Conservation (phyloP, 2,797 vertebrate genomes). For the Pseudomugil gertrudae region DNA sequence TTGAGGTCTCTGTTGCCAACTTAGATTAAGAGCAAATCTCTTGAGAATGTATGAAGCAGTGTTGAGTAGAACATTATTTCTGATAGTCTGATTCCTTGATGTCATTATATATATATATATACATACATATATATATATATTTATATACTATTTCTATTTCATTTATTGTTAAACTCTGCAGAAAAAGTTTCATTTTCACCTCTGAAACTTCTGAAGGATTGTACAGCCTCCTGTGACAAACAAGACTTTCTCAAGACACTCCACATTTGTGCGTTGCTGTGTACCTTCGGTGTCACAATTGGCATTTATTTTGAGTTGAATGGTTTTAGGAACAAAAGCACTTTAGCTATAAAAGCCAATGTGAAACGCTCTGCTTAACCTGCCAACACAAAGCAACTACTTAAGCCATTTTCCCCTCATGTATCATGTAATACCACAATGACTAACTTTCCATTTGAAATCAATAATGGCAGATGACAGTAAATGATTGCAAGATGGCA, state of each 20-base stretch:
- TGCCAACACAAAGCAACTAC: slow-evolving; percentile 78
- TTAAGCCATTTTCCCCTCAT: slow-evolving; percentile 76
- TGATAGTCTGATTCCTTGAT: neutral
- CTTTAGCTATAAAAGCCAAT: slow-evolving; percentile 72
- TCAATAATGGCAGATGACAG: slow-evolving; percentile 69
- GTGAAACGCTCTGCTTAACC: slow-evolving; percentile 79
- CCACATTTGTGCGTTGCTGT: slow-evolving; percentile 62
- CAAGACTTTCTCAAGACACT: slow-evolving; percentile 53
- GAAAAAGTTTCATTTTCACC: slow-evolving; percentile 50
- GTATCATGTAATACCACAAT: slow-evolving; percentile 65
- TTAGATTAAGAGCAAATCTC: slow-evolving; percentile 47
- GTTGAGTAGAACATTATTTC: neutral
- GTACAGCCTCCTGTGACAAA: slow-evolving; percentile 49
- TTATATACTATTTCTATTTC: neutral
- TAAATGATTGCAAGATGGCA: slow-evolving; percentile 56
- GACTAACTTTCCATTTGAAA: slow-evolving; percentile 78
- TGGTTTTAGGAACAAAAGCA: slow-evolving; percentile 74
- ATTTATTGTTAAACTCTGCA: slow-evolving; percentile 12
- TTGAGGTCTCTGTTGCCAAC: slow-evolving; percentile 53
- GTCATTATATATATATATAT: too few relatives aligned
- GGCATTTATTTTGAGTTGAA: slow-evolving; percentile 77
- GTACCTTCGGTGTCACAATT: slow-evolving; percentile 77
- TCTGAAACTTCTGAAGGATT: slow-evolving; percentile 67
- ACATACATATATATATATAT: too few relatives aligned
- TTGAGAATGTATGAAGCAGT: slow-evolving; percentile 40